Evolutionary conservation across 1,140 invertebrate species (phyloP), one percentile per base, ranked within the genome.

Genomic region (Aradophagus sp.): DNA sequence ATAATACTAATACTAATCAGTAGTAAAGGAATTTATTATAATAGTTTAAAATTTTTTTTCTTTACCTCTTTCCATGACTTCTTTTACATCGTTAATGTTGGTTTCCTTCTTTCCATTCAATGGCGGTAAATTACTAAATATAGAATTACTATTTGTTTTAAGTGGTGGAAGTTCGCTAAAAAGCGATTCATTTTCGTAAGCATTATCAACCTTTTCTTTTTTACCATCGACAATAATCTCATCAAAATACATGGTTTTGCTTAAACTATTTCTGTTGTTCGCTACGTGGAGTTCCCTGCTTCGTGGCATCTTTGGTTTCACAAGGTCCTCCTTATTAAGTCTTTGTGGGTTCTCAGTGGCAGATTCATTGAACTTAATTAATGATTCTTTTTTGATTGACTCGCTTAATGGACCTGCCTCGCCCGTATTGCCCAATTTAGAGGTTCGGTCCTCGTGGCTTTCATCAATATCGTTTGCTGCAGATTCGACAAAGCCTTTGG

Each of bases 71-170:
- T 87, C 78, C 72, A 87, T 80, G 15, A 87, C 69, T 67, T 85
- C 80, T 52, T 87, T 87, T 5, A 87, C 63, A 55, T 87, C 84
- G 59, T 82, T 84, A 19, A 86, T 83, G 62, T 85, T 83, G 58
- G 81, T 73, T 50, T 69, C 66, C 45, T 84, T 87, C 72, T 84
- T 84, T 19, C 81, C 79, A 72, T 84, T 85, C 14, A 85, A 58
- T 7, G 81, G 79, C 16, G 82, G 84, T 13, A 84, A 67, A 75
- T 85, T 82, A 34, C 75, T 65, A 67, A 82, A 82, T 74, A 82
- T 81, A 61, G 82, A 84, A 73, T 80, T 82, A 53, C 72, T 67
- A 61, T 80, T 80, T 44, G 81, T 62, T 63, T 78, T 77, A 44
- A 86, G 50, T 6, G 83, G 74, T 31, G 85, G 81, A 59, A 83